phyloP scores from a whole-genome alignment of 2,888 invertebrate species.

The Oscheius sp. region DNA sequence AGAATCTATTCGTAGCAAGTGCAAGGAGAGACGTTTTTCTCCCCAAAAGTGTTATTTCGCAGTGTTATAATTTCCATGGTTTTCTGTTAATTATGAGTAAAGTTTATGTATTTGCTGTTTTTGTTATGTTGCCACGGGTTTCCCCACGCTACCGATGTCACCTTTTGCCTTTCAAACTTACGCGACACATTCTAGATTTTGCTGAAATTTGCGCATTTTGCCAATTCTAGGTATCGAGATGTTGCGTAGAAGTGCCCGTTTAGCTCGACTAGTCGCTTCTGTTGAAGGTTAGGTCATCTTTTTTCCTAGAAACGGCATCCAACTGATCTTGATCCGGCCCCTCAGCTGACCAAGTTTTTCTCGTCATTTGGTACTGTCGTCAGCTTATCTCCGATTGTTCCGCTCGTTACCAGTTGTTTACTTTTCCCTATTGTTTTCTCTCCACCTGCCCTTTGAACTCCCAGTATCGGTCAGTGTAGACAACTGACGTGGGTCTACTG shows the following conservation, averaged over 20 bases:
- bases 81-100: not conserved
- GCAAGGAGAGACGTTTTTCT: not conserved
- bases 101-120: not conserved
- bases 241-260: slow-evolving; percentile 1
- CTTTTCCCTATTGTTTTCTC: no score
- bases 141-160: no score
- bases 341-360: no score
- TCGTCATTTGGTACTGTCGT: no score
- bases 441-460: no score
- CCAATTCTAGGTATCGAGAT: not conserved
- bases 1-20: not conserved
- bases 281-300: slow-evolving; percentile 10
- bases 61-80: not conserved
- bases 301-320: not conserved
- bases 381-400: no score
- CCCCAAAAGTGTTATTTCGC: not conserved
- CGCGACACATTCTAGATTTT: no score
- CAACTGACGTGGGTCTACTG: no score
- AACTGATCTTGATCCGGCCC: no score
- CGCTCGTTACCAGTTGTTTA: no score
- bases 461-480: no score
- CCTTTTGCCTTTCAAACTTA: no score
- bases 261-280: slow-evolving; percentile 3
- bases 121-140: not conserved
- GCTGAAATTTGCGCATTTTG: not conserved